Evolutionary conservation across 2,888 invertebrate genomes (phyloP), one percentile per base, ranked within the genome.

Genomic region (Ormyrus rosae): DNA sequence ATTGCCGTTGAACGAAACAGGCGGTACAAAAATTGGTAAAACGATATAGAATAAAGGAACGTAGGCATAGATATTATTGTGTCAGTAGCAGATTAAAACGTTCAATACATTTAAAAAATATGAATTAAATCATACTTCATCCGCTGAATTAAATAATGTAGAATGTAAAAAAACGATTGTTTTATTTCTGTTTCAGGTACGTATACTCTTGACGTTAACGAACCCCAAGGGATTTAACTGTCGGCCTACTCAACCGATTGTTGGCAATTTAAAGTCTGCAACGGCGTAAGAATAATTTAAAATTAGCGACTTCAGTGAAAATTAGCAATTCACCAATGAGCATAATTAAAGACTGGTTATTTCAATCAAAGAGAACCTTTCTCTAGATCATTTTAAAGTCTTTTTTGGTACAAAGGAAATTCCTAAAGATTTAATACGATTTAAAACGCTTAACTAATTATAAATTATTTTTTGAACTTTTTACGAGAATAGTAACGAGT

Each of bases 141-240:
- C 45, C 11, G 0, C 11, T n/a, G 2, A 69, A 75, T 45, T 9
- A 68, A 55, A 11, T 53, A 13, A 45, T 19, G n/a, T 7, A 69
- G 48, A 69, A 70, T 77, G 56, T 50, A 71, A 78, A 51, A 48
- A 5, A 34, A 5, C 45, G 71, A 65, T 58, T 60, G 65, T 78
- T 60, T 78, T 78, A 78, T 78, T 78, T 78, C 71, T 78, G 78
- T 78, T 78, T 58, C 65, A 71, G 78, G 78, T 78, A 71, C 53
- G 78, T 78, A 58, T 19, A 34, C 19, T 4, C 11, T 58, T 50
- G 58, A 79, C 55, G 55, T 69, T 70, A 64, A 65, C 10, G 64
- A 79, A 74, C 50, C 69, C 19, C 10, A 63, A 51, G 51, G 64
- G 58, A 58, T 79, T 70, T 74, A 9, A 46, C 63, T n/a, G 50